Percentiles rank a stretch among this genome's conserved stretches.
phyloP scores from a whole-genome alignment of 2,113 vertebrate genomes.

The Thryonomys swinderianus region DNA sequence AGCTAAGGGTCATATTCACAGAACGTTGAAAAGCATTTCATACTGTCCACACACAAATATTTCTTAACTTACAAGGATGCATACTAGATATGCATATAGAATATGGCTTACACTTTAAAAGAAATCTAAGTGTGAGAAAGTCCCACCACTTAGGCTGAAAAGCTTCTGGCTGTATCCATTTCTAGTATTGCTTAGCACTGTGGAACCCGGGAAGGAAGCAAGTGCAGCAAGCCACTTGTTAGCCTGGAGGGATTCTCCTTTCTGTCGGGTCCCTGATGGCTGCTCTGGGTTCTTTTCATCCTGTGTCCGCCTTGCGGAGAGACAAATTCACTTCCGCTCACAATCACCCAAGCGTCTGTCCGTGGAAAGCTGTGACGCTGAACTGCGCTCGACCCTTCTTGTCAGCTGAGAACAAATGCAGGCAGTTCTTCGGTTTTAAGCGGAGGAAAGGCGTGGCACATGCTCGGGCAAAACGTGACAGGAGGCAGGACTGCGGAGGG shows the following conservation, averaged over 20 bases:
- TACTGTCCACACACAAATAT: conserved; percentile 83
- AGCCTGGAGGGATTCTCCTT: not conserved
- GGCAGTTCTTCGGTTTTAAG: conserved; percentile 47
- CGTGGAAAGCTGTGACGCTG: conserved; percentile 15
- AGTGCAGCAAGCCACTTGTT: not conserved
- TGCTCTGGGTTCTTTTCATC: conserved; percentile 19
- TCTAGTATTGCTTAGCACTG: conserved; percentile 74
- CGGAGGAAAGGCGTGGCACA: conserved; percentile 59
- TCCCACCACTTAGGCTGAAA: conserved; percentile 67
- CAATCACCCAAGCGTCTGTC: not conserved
- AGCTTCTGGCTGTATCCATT: conserved; percentile 69
- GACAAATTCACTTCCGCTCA: not conserved
- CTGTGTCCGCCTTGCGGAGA: not conserved
- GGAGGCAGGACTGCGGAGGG: conserved; percentile 34
- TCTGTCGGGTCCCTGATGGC: not conserved
- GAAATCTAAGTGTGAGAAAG: conserved; percentile 77
- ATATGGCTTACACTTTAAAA: conserved; percentile 87
- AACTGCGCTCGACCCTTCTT: conserved; percentile 46
- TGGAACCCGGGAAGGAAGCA: conserved; percentile 66
- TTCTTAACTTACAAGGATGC: conserved; percentile 86
- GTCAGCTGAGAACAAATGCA: conserved; percentile 29
- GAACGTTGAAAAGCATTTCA: conserved; percentile 83
- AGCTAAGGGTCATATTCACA: conserved; percentile 80
- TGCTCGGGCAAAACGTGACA: conserved; percentile 72
- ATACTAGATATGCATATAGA: conserved; percentile 82